Evolutionary conservation across 2,888 invertebrate genomes (phyloP).

Genomic region (Anaspis maculata): DNA sequence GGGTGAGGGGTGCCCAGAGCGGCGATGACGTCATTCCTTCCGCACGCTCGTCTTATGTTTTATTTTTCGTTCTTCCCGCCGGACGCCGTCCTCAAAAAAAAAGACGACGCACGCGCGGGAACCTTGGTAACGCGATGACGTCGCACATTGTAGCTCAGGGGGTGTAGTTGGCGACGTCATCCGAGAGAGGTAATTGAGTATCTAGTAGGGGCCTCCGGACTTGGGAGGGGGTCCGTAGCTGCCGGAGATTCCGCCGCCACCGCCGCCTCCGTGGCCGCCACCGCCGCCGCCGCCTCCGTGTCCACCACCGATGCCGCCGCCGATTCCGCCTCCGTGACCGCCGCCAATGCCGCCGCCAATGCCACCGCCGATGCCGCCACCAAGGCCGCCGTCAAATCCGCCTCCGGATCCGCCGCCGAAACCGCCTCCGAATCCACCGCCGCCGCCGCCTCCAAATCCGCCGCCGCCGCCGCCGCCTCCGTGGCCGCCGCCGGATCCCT

Average conservation of each 20-base stretch:
- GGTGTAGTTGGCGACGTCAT: no score
- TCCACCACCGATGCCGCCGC: constrained; percentile 33
- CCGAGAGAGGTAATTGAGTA: no score
- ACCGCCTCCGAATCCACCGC: constrained; percentile 16
- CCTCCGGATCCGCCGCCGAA: constrained; percentile 22
- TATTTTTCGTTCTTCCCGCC: no score
- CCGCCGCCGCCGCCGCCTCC: constrained; percentile 15
- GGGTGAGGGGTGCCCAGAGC: no score
- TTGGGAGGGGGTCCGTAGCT: constrained; percentile 43
- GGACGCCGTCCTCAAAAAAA: no score
- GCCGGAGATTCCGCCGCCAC: constrained; percentile 34
- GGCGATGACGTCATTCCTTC: no score
- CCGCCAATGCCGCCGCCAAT: constrained; percentile 29
- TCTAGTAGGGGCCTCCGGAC: no score
- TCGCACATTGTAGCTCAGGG: no score
- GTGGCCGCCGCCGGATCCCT: constrained; percentile 14
- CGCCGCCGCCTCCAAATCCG: constrained; percentile 13
- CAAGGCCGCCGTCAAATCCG: constrained; percentile 15
- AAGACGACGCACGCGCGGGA: no score
- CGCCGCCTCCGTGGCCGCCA: constrained; percentile 26
- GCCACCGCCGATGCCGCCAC: constrained; percentile 14
- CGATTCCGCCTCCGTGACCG: constrained; percentile 31
- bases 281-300: constrained; percentile 17
- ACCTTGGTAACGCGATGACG: no score
- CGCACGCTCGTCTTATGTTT: no score